Evolutionary conservation across 1,140 invertebrate genomes (phyloP).

Genomic region (Macrotrachela quadricornifera): DNA sequence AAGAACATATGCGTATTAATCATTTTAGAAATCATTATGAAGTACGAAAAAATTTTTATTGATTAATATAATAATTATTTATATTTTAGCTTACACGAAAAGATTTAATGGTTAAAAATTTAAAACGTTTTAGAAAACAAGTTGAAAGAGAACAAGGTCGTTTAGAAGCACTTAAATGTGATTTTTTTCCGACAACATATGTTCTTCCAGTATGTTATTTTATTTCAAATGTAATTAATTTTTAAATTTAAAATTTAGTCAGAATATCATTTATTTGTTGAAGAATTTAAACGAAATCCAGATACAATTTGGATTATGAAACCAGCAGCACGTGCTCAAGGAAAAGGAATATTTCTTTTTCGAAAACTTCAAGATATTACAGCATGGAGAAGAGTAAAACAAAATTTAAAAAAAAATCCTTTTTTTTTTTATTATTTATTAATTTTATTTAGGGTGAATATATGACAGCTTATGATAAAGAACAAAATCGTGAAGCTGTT

Average conservation of each 20-base stretch:
- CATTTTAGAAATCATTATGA: conserved; percentile 36
- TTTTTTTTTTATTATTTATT: neutral
- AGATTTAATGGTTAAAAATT: conserved; percentile 33
- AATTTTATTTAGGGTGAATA: conserved; percentile 14
- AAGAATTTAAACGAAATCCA: conserved; percentile 32
- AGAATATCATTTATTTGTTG: conserved; percentile 35
- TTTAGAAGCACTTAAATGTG: conserved; percentile 21
- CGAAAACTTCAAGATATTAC: conserved; percentile 33
- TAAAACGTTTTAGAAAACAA: conserved; percentile 28
- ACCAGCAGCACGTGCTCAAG: conserved; percentile 33
- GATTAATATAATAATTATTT: neutral
- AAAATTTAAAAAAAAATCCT: neutral
- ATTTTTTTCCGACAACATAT: conserved; percentile 33
- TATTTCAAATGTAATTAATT: neutral
- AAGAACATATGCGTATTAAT: conserved; percentile 32
- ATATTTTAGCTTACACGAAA: conserved; percentile 27
- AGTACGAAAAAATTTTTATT: conserved; percentile 12
- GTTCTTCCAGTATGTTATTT: conserved; percentile 28
- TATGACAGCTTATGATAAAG: conserved; percentile 16
- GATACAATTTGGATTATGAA: conserved; percentile 37
- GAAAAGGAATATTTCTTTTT: conserved; percentile 34
- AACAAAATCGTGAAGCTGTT: conserved; percentile 15
- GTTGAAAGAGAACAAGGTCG: conserved; percentile 27
- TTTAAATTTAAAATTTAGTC: conserved; percentile 15
- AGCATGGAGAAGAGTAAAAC: conserved; percentile 34